Base-by-base conservation (phyloP, 2,888 invertebrate genomes). In the Antheraea assamensis region DNA sequence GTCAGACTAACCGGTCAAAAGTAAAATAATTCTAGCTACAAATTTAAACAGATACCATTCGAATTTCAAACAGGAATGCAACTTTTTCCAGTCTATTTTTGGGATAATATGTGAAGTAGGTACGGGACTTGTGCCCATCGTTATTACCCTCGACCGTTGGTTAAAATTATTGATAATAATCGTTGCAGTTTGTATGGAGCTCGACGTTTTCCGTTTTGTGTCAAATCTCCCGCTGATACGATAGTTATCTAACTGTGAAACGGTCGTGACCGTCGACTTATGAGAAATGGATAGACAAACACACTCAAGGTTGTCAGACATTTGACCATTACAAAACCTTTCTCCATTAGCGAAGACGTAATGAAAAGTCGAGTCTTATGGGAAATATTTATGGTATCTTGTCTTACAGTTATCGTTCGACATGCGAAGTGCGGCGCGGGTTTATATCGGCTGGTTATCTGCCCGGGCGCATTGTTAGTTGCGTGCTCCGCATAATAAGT, bases 401-500 rank as follows among this genome's bases (percentile, higher is more conserved):
- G 80, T 82, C 80, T 82, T 84, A 89, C 89, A 88, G 91, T 91
- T 92, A 91, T 87, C 89, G 90, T 92, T 90, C 90, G 81, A 80
- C 79, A 86, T 87, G 90, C 89, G 90, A 90, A 88, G 81, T 82
- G 85, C 85, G 78, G 83, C 76, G 82, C 58, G 84, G 83, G 86
- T 64, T 64, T 88, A 85, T 90, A 90, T 90, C 90, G 85, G 83
- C 76, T 84, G 84, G 83, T 83, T 90, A 92, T 93, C 90, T 87
- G 74, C 77, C 76, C 83, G 81, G 80, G 87, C 84, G 88, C 92
- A 88, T 93, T 93, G 93, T 93, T 93, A 93, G 90, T 83, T 88
- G 81, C 93, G 93, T 90, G 93, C 84, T 77, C 83, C 78, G 93
- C 91, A 93, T 94, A 92, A 88, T 88, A 91, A 92, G 86, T 90